These are phyloP conservation scores for Rhyacophila brunnea DNA, from an alignment of 1,140 invertebrate genomes.

Conservation along the genomic window DNA sequence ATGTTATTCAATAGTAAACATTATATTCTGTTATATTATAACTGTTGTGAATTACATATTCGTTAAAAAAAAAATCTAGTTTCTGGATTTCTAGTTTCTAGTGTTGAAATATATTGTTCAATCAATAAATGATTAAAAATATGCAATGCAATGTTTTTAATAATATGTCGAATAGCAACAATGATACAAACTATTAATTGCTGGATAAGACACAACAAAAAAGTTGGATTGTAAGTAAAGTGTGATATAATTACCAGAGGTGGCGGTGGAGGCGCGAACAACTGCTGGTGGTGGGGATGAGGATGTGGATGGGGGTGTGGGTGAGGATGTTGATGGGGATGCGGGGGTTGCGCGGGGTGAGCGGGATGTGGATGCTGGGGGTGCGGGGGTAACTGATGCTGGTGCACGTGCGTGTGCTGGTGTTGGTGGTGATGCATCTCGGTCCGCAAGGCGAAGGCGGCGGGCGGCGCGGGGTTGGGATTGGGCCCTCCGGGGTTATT, in stretches of 20 bases:
- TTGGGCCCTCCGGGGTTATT: constrained; percentile 36
- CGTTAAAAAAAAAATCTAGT: too few relatives aligned
- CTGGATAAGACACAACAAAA: too few relatives aligned
- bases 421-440: constrained; percentile 91
- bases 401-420: constrained; percentile 88
- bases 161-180: too few relatives aligned
- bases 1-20: too few relatives aligned
- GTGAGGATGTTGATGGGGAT: constrained; percentile 34
- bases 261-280: constrained; percentile 52
- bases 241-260: constrained; percentile 35
- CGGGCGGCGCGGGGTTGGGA: constrained; percentile 44
- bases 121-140: too few relatives aligned
- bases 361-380: constrained; percentile 46
- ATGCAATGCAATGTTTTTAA: too few relatives aligned
- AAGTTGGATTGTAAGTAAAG: too few relatives aligned
- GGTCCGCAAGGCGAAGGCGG: constrained; percentile 72
- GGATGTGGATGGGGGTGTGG: constrained; percentile 38
- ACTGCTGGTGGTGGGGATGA: constrained; percentile 40
- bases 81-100: too few relatives aligned
- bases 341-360: constrained; percentile 45
- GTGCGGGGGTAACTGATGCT: constrained; percentile 66
- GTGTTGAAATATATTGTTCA: too few relatives aligned
- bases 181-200: too few relatives aligned
- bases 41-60: too few relatives aligned
- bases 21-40: too few relatives aligned